Conservation (phyloP, 2,888 invertebrate species). For the Apoderus coryli region DNA sequence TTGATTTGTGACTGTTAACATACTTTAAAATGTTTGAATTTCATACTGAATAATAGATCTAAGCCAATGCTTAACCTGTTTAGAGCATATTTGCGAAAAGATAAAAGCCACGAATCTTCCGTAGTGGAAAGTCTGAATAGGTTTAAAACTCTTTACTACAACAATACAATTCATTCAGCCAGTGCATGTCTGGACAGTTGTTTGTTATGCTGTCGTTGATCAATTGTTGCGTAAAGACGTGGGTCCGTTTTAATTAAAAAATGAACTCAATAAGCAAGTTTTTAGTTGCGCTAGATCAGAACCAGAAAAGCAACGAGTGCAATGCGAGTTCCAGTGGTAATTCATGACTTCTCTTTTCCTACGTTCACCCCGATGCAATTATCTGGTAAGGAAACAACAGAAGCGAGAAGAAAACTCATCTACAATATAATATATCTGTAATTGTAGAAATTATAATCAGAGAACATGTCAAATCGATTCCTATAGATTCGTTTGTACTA, state of each 20-base stretch:
- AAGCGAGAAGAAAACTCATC: no score
- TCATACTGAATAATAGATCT: conserved; percentile 2
- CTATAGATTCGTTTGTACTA: no score
- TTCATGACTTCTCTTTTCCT: no score
- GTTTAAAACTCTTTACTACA: conserved; percentile 3
- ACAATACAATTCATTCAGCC: not conserved
- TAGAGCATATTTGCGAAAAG: conserved; percentile 1
- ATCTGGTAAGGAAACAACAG: no score
- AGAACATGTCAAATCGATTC: no score
- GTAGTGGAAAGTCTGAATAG: not conserved
- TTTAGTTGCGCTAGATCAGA: not conserved
- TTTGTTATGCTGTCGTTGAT: not conserved
- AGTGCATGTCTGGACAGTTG: conserved; percentile 1
- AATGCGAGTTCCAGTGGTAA: conserved; percentile 1
- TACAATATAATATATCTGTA: no score
- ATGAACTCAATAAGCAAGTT: conserved; percentile 1
- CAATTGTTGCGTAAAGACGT: conserved; percentile 2
- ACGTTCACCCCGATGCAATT: no score
- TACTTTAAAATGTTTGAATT: conserved; percentile 3
- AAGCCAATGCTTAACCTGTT: conserved; percentile 1
- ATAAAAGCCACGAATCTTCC: conserved; percentile 1
- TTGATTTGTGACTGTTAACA: conserved; percentile 1
- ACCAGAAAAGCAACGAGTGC: conserved; percentile 2
- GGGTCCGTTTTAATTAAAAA: conserved; percentile 1
- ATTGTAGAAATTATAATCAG: no score